Evolutionary conservation across 2,113 vertebrate species (phyloP), one percentile per base, ranked within the genome.

Genomic region (Anolis sagrei): DNA sequence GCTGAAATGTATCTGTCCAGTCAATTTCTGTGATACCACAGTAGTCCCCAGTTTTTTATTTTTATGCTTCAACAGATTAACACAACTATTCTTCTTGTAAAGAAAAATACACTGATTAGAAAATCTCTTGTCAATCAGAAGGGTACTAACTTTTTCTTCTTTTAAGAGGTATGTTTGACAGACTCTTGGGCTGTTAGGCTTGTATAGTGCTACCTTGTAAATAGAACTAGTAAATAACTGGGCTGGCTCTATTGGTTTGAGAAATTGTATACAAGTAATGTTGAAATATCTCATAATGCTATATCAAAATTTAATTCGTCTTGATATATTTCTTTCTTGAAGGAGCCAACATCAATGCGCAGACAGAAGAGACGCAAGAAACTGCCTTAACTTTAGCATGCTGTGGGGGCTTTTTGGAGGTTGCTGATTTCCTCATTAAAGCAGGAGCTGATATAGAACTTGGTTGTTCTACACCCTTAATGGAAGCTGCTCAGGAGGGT

Each of bases 321-420:
- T 87, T 23, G 48, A 21, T 66, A 8, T 90, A 58, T 93, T 77
- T 82, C 92, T 93, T 84, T 64, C 74, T 85, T 69, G 34, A 87
- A 99, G 98, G 98, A 95, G 98, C 98, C 51, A 99, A 99, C 95
- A 99, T 99, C 94, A 99, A 99, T 64, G 99, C 98, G 83, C 99
- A 99, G 90, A 99, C 99, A 32, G 99, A 99, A 93, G 99, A 99
- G 95, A 99, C 99, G 0, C 99, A 99, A 93, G 99, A 99, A 95
- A 99, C 99, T 0, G 99, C 99, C 2, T 92, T 99, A 84, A 99
- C 99, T 79, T 95, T 99, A 92, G 98, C 99, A 36, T 99, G 99
- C 95, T 99, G 99, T 54, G 99, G 99, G 89, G 99, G 99, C 5
- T 99, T 99, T 92, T 89, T 99, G 93, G 99, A 99, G 96, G 98